Evolutionary conservation across 2,113 vertebrate genomes (phyloP), one percentile per base, ranked within the genome.

Genomic region (Delphinapterus leucas): DNA sequence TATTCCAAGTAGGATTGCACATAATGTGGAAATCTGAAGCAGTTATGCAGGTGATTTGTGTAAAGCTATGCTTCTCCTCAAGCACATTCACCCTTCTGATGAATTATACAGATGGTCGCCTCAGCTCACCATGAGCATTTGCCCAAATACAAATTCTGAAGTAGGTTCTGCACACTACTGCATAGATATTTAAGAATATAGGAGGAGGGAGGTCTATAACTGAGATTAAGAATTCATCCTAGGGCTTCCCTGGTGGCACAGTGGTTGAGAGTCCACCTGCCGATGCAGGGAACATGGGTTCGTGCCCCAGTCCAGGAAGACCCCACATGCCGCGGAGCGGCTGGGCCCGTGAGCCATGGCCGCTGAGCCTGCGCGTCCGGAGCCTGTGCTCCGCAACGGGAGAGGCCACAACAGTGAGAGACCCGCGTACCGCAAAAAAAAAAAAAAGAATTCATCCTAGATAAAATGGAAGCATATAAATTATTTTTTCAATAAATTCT

Each of bases 1-100:
- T 89, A 84, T 88, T 95, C 63, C 53, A 92, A 79, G 44, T 73
- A 93, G 25, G 67, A 88, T 28, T 88, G 58, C 1, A 81, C 13
- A n/a, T 41, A 55, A 36, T 67, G 9, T 71, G 44, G 18, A 88
- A 76, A 82, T 25, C 31, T 55, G 58, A 89, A 81, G 84, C 17
- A 60, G 70, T 92, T 93, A 36, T 93, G 41, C n/a, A 88, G 93
- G 55, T 94, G 74, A 36, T 47, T 74, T 47, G 65, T 96, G 36
- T 25, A 58, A 60, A 86, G 26, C 77, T 84, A 5, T 79, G 36
- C 55, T 61, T 58, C 41, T 86, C 25, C 53, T 90, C 53, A 25
- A 65, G 36, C 71, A 60, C 26, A 23, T 70, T 65, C 17, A 65
- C 67, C 80, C 95, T 84, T 76, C 58, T 68, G 21, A 47, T 85